Evolutionary conservation across 2,888 invertebrate species (phyloP), one percentile per base, ranked within the genome.

Genomic region (Hetaerina titia): DNA sequence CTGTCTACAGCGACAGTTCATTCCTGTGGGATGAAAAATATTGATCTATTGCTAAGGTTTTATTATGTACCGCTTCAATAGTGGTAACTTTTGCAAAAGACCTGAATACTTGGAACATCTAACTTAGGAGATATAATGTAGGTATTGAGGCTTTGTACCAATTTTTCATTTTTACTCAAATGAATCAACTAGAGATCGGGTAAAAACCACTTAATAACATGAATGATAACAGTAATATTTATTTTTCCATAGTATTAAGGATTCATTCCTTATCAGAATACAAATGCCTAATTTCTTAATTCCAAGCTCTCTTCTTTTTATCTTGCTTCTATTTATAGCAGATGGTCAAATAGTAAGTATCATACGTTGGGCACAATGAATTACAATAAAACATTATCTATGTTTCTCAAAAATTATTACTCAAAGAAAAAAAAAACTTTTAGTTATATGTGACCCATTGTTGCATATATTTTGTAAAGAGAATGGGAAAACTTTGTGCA

Each of bases 1-100:
- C 92, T 92, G 92, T 92, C 92, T 92, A 92, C 69, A 92, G 92
- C 69, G 92, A 92, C 92, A 92, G 74, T n/a, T 31, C 45, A 92
- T 69, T 45, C 45, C 56, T 31, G 31, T 81, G 64, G 92, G n/a
- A 69, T 92, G 56, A n/a, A 92, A 69, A 92, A 92, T 92, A 92
- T 92, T 69, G 69, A 69, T 56, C 92, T 92, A 92, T 92, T 74
- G 92, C 92, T 92, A 56, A 92, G 22, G 22, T 92, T 56, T 92
- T 69, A 92, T 92, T 45, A 69, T 56, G 19, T 57, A 69, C 69
- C 69, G 69, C 69, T 22, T 69, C 45, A 69, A n/a, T 69, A 92
- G 64, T 69, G n/a, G 56, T 13, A 4, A 92, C n/a, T 25, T 92
- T 69, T 17, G 92, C n/a, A 92, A 56, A 69, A 15, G 45, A 56